Conservation (phyloP, 2,797 vertebrate species). For the Acipenser transmontanus region DNA sequence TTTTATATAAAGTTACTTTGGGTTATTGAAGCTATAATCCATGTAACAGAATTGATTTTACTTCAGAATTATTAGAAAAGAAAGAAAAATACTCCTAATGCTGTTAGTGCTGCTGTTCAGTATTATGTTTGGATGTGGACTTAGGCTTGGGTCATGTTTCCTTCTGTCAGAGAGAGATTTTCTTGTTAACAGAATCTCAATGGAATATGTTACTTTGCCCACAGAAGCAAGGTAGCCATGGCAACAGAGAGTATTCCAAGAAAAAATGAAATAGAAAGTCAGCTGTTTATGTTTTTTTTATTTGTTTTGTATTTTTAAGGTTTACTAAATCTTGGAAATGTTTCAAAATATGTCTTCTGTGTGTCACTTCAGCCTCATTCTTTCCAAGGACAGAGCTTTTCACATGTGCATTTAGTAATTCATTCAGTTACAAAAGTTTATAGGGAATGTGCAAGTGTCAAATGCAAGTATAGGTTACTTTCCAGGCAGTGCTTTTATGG, state of each 20-base stretch:
- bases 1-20: conserved; percentile 33
- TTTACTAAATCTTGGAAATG: no score
- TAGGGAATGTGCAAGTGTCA: conserved; percentile 27
- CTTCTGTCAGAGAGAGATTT: conserved; percentile 23
- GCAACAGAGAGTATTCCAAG: conserved; percentile 6
- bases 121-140: conserved; percentile 24
- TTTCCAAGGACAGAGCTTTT: no score
- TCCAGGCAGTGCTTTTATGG: conserved; percentile 59
- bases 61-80: conserved; percentile 24
- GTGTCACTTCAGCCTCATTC: no score
- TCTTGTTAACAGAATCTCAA: conserved; percentile 24
- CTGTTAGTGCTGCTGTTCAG: conserved; percentile 24
- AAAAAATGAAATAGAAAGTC: neutral
- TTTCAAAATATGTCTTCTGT: neutral
- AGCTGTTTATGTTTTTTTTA: no score
- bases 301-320: neutral
- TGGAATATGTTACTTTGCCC: conserved; percentile 24
- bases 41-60: conserved; percentile 38
- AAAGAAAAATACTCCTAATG: conserved; percentile 21
- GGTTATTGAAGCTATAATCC: conserved; percentile 27
- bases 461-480: conserved; percentile 49
- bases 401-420: no score
- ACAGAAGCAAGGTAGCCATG: conserved; percentile 20
- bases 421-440: neutral
- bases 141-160: conserved; percentile 46